These are phyloP conservation scores for Nyctibius bracteatus DNA, from an alignment of 2,113 vertebrate species.

Conservation along the genomic window DNA sequence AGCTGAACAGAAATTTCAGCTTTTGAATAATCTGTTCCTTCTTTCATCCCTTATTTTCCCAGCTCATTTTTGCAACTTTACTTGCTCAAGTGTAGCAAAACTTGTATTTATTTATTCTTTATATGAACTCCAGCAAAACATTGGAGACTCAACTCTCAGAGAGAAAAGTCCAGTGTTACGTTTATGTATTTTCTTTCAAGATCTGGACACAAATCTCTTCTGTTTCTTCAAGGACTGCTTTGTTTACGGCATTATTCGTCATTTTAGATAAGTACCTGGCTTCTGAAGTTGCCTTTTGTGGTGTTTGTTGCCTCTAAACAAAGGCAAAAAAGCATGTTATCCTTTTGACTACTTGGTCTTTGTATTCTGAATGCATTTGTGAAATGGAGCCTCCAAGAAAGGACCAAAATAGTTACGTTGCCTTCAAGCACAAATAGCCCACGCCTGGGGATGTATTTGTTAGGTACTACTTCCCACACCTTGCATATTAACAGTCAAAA, in stretches of 20 bases:
- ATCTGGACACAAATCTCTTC: background rate
- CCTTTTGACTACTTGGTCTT: background rate
- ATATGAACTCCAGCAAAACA: background rate
- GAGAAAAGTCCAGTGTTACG: background rate
- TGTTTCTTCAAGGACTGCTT: conserved; percentile 28
- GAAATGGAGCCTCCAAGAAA: background rate
- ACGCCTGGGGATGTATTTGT: background rate
- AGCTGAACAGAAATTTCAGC: background rate
- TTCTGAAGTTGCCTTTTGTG: background rate
- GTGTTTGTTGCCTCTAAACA: background rate
- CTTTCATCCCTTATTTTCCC: background rate
- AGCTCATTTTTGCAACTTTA: background rate
- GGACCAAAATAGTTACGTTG: background rate
- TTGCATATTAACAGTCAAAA: background rate
- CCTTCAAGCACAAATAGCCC: background rate
- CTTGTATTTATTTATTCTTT: background rate
- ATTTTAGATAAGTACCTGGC: conserved; percentile 8
- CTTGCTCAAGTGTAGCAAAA: background rate
- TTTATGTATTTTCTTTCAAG: background rate
- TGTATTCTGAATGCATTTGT: background rate
- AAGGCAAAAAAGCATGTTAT: background rate
- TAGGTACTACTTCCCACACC: background rate
- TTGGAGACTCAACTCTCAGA: background rate
- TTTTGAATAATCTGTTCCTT: background rate
- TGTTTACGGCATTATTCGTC: background rate